Conservation (phyloP, 1,140 invertebrate species). For the Idris sp. region DNA sequence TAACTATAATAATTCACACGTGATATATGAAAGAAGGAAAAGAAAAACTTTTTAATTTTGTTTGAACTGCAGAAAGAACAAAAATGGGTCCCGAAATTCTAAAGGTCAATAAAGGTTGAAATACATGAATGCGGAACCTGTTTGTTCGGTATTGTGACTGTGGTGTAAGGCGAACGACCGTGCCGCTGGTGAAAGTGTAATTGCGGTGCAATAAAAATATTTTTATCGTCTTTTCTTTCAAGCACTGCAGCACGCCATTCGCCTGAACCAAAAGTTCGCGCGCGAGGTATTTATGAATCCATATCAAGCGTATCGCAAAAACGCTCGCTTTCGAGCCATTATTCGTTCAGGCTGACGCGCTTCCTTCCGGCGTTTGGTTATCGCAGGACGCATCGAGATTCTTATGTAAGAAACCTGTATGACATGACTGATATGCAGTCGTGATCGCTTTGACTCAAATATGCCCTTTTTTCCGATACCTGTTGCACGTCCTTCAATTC, state of each 20-base stretch:
- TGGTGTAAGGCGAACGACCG: constrained; percentile 68
- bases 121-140: constrained; percentile 33
- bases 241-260: constrained; percentile 53
- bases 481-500: too few species aligned
- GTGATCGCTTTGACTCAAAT: too few species aligned
- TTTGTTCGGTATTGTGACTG: constrained; percentile 44
- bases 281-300: constrained; percentile 64
- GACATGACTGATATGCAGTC: constrained; percentile 48
- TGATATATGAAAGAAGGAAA: too few species aligned
- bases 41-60: too few species aligned
- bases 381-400: constrained; percentile 18
- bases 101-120: constrained; percentile 55
- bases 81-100: too few species aligned
- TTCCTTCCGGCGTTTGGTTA: constrained; percentile 67
- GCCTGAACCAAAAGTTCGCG: constrained; percentile 46
- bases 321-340: constrained; percentile 72
- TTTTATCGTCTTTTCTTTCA: constrained; percentile 67
- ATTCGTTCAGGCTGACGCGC: constrained; percentile 64
- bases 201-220: constrained; percentile 74
- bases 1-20: too few species aligned
- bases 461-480: too few species aligned
- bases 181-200: constrained; percentile 73
- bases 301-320: constrained; percentile 69
- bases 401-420: constrained; percentile 45
- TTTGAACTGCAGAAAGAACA: too few species aligned